Base-by-base conservation (phyloP, 2,113 vertebrate genomes). In the Lampris incognitus region DNA sequence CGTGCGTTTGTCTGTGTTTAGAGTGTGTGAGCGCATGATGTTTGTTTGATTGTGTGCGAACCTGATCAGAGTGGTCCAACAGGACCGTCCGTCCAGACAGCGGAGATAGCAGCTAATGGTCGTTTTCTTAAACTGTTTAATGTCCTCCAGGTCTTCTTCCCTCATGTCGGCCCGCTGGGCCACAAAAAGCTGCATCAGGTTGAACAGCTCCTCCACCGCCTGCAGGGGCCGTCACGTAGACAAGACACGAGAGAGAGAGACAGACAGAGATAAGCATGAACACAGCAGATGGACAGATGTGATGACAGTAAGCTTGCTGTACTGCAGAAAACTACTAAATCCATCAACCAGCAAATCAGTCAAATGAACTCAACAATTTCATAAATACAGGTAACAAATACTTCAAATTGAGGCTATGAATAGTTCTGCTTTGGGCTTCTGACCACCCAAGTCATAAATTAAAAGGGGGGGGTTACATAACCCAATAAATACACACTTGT, bases 1-100 rank as follows among this genome's bases (percentile, higher is more conserved):
- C 6, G 9, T 40, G 38, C 41, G 37, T 63, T 39, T 66, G 49
- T 46, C 10, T 44, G 60, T 63, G 60, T 42, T 61, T 40, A 42
- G 60, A 5, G 44, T 46, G 44, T 49, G 59, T 50, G 57, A 7
- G 52, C 10, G 41, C 63, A 69, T 44, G 55, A 24, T 24, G 24
- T 24, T 24, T 24, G 0, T 24, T 24, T 24, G 24, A 24, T 24
- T n/a, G 59, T 6, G 37, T 9, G 8, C 24, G 10, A 7, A 97
- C 97, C 97, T 99, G 96, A 99, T 99, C 91, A 99, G 97, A 1
- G 98, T 99, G 58, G 98, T 99, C 98, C 98, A 99, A 92, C 98
- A 99, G 81, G 98, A 99, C 59, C 98, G 97, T 4, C 98, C 98
- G 5, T 99, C 98, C 94, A 99, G 94, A 88, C 98, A 99, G 88